Evolutionary conservation across 2,888 invertebrate species (phyloP).

Genomic region (Tenthredo notha): DNA sequence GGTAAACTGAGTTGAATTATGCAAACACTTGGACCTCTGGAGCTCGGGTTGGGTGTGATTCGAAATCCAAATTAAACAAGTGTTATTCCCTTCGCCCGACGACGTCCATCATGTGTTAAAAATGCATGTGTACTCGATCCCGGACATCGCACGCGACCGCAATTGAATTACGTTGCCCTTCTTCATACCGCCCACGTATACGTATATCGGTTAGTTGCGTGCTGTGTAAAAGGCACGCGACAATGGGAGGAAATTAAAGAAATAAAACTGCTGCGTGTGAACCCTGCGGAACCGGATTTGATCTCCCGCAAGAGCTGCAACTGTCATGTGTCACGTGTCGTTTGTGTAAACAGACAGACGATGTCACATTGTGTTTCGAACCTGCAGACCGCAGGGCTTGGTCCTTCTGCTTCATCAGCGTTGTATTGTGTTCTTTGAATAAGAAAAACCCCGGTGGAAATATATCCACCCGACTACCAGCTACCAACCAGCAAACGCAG

Average conservation of each 20-base stretch:
- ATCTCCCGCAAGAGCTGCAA: conserved; percentile 25
- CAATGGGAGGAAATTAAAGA: conserved; percentile 74
- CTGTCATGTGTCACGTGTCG: conserved; percentile 65
- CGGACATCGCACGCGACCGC: conserved; percentile 51
- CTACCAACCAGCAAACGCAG: background rate
- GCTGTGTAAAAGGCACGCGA: conserved; percentile 61
- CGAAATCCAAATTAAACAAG: conserved; percentile 60
- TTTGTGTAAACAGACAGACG: conserved; percentile 67
- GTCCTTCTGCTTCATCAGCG: conserved; percentile 66
- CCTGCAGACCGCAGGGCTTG: conserved; percentile 67
- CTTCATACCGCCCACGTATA: background rate
- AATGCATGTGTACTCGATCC: conserved; percentile 44
- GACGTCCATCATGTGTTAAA: conserved; percentile 62
- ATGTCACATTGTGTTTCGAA: conserved; percentile 65
- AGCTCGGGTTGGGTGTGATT: conserved; percentile 56
- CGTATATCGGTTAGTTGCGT: conserved; percentile 33
- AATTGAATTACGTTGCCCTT: conserved; percentile 51
- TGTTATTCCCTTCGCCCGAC: conserved; percentile 22
- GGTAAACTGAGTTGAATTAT: conserved; percentile 26
- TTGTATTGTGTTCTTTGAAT: conserved; percentile 67
- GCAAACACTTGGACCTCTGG: background rate
- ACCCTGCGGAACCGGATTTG: conserved; percentile 1
- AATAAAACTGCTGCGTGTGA: conserved; percentile 63
- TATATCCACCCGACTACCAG: background rate
- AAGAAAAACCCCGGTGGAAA: conserved; percentile 58